Evolutionary conservation across 2,797 vertebrate species (phyloP).

Genomic region (Ataeniobius toweri): DNA sequence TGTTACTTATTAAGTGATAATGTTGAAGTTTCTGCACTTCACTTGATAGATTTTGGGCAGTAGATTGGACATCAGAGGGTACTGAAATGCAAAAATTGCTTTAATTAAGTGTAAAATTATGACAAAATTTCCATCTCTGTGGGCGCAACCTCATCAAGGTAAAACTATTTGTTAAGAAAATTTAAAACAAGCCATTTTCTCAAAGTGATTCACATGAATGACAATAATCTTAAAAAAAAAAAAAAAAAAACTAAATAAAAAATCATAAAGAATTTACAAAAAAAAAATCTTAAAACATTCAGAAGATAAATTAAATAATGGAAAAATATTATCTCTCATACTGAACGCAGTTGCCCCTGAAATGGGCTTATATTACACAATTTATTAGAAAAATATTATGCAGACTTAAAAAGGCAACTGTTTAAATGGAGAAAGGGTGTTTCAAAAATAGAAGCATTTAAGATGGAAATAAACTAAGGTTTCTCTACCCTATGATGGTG

Average conservation of each 20-base stretch:
- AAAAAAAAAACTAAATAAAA: background rate
- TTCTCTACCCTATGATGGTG: background rate
- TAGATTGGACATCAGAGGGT: background rate
- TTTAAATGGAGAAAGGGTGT: too few relatives aligned
- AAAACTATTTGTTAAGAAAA: background rate
- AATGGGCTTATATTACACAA: too few relatives aligned
- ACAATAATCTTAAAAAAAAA: background rate
- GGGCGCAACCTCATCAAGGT: background rate
- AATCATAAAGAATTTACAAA: background rate
- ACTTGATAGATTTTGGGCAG: background rate
- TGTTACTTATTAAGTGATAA: background rate
- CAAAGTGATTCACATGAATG: background rate
- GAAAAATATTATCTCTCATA: background rate
- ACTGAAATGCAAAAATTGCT: background rate
- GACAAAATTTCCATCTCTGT: background rate
- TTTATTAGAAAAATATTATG: too few relatives aligned
- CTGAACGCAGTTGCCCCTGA: background rate
- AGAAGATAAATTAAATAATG: background rate
- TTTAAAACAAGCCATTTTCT: background rate
- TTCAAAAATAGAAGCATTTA: too few relatives aligned
- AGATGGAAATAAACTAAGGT: background rate
- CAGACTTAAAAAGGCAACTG: too few relatives aligned
- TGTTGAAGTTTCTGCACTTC: background rate
- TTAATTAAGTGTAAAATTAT: background rate
- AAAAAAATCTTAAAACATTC: too few relatives aligned